Evolutionary conservation across 2,113 vertebrate genomes (phyloP), one percentile per base, ranked within the genome.

Genomic region (Poeciliopsis prolifica): DNA sequence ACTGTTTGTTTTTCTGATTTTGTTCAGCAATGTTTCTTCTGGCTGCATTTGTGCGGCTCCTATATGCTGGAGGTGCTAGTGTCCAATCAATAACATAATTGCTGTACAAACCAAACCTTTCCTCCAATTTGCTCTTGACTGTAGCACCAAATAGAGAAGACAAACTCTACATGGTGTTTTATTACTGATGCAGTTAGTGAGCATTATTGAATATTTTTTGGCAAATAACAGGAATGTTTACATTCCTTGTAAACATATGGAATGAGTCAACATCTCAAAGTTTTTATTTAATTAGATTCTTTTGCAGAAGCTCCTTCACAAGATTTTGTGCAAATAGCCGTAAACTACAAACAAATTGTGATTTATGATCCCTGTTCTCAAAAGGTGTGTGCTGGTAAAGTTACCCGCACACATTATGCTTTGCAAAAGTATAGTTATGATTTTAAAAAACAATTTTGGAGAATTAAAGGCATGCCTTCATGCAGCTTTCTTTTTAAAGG

Each of bases 61-160:
- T 64, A 24, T 48, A 29, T 26, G 29, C 63, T 65, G 14, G 4
- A 35, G 24, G 54, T 54, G 2, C 40, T 35, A 24, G 22, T 33
- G 19, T 40, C 26, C 40, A 29, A 78, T 77, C 74, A 74, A 61
- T 69, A 72, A 11, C 29, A 61, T 68, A 65, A 72, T 31, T 31
- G 8, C 40, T 42, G 71, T 40, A 35, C 54, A 72, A 74, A 37
- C 29, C 15, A 12, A 60, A 12, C 24, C 24, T 74, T 31, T 64
- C 30, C 70, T 44, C 9, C 12, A 35, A 24, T 44, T 3, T 48
- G 44, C 28, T n/a, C 19, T 42, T 7, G 8, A 9, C 10, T 22
- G 1, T 29, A 11, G 4, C 1, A 63, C 29, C 48, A 61, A 33
- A 70, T 22, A 48, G 42, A 60, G 22, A 26, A 13, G 42, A 54